phyloP scores from a whole-genome alignment of 2,113 vertebrate genomes.

The Cryptoleucopteryx plumbea region DNA sequence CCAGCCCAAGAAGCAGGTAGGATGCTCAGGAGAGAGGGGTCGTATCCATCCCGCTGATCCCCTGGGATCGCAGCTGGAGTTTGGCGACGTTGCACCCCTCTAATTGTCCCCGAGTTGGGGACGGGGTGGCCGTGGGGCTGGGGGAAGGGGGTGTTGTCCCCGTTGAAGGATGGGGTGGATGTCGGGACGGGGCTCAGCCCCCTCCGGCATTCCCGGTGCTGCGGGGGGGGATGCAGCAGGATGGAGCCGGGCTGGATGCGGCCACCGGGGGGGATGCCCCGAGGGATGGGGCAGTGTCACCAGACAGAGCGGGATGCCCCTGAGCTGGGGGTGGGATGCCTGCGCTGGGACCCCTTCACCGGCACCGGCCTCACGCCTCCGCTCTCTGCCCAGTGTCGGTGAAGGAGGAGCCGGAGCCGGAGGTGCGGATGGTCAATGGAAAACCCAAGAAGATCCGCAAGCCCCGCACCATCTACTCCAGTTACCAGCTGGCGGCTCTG shows the following conservation, averaged over 20 bases:
- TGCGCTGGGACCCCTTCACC: fast-evolving
- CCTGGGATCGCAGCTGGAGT: fast-evolving
- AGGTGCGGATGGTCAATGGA: conserved; percentile 98
- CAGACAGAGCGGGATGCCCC: neutral
- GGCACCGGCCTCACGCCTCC: neutral
- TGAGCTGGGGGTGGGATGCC: too few relatives aligned
- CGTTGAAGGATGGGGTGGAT: neutral
- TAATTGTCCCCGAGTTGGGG: neutral
- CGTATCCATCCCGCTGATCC: fast-evolving
- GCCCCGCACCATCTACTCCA: conserved; percentile 97
- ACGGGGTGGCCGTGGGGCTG: fast-evolving
- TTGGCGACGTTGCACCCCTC: neutral
- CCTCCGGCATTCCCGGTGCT: neutral
- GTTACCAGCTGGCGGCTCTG: conserved; percentile 95
- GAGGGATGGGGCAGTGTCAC: fast-evolving
- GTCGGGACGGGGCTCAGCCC: neutral
- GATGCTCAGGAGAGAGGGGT: neutral
- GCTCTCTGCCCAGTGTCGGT: conserved; percentile 73
- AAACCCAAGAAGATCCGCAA: conserved; percentile 99
- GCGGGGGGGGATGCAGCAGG: neutral
- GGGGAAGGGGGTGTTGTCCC: neutral
- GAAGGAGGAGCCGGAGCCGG: conserved; percentile 95
- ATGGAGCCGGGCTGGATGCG: fast-evolving
- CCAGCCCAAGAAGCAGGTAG: conserved; percentile 89
- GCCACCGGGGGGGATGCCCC: neutral